phyloP scores from a whole-genome alignment of 2,797 vertebrate species.

The Lophius americanus region DNA sequence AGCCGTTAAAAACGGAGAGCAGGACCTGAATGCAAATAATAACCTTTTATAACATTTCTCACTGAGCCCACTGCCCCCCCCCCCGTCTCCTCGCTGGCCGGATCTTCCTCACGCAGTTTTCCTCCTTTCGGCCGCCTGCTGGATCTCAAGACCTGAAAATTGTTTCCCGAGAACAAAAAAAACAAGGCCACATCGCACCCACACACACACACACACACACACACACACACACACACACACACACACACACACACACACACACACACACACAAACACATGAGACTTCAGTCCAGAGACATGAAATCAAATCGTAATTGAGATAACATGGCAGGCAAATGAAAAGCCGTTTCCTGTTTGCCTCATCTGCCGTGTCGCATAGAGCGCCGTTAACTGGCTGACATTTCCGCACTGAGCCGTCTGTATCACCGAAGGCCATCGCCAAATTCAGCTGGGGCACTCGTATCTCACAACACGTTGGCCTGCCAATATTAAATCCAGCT shows the following conservation, averaged over 20 bases:
- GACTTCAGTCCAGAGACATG: conserved; percentile 26
- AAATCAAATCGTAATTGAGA: conserved; percentile 75
- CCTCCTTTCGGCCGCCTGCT: conserved; percentile 3
- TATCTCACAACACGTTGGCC: conserved; percentile 58
- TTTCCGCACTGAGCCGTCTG: conserved; percentile 51
- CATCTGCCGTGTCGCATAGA: conserved; percentile 73
- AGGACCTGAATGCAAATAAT: conserved; percentile 46
- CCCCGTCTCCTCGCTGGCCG: no score
- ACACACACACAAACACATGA: neutral
- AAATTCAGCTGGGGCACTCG: conserved; percentile 50
- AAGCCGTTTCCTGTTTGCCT: conserved; percentile 78
- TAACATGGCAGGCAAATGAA: conserved; percentile 60
- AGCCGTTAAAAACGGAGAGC: conserved; percentile 37
- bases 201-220: no score
- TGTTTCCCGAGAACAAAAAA: conserved; percentile 16
- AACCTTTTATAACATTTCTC: conserved; percentile 58
- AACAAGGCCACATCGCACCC: neutral
- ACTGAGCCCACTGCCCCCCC: conserved; percentile 19
- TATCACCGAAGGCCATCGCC: conserved; percentile 72
- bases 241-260: no score
- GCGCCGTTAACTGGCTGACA: conserved; percentile 72
- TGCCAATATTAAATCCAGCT: conserved; percentile 66
- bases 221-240: no score
- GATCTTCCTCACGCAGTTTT: no score
- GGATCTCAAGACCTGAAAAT: conserved; percentile 33